Base-by-base conservation (phyloP, 2,797 vertebrate genomes). In the Tarsius wallacei region DNA sequence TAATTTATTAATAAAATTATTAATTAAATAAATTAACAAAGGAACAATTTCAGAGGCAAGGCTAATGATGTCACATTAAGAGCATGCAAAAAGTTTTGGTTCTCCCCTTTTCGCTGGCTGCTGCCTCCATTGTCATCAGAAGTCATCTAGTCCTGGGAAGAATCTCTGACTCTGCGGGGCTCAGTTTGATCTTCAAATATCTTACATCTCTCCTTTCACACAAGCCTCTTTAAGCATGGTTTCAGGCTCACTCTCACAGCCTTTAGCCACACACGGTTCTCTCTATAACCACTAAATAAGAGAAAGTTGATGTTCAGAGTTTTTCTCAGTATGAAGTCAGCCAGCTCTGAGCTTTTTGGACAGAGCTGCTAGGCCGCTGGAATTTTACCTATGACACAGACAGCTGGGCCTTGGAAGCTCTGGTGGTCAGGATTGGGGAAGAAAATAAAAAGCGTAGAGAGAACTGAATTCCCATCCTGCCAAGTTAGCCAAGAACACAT, bases 131-230 rank as follows among this genome's bases (percentile, higher is more conserved):
- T 14, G 15, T 16, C 28, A 5, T 66, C 77, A 73, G 73, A 81
- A 88, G 31, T 70, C n/a, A 26, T 42, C n/a, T 26, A 63, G 22
- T 51, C 57, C 13, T 7, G 55, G 42, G 59, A 19, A 85, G 51
- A 81, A 36, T 73, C 42, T 64, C 68, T 83, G 77, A 70, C 24
- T 57, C 64, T 57, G 64, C 47, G 19, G 57, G 57, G 49, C 31
- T 95, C 28, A 5, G 74, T 84, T 90, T 91, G 59, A 87, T 91
- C 84, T 95, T 68, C 63, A 73, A 28, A 51, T 73, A 19, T 80
- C 76, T 51, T 31, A 5, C 2, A 22, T 36, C 13, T 63, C 21
- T 82, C 33, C 76, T 88, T 77, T 90, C 49, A 55, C 21, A 78
- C 24, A 83, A 26, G 31, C 47, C 11, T 74, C 53, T 89, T 36